A percentile compares a stretch with the other conserved stretches of the same genome.
These are phyloP conservation scores for Herpailurus yagouaroundi DNA, from an alignment of 2,113 vertebrate genomes.

Conservation along the genomic window DNA sequence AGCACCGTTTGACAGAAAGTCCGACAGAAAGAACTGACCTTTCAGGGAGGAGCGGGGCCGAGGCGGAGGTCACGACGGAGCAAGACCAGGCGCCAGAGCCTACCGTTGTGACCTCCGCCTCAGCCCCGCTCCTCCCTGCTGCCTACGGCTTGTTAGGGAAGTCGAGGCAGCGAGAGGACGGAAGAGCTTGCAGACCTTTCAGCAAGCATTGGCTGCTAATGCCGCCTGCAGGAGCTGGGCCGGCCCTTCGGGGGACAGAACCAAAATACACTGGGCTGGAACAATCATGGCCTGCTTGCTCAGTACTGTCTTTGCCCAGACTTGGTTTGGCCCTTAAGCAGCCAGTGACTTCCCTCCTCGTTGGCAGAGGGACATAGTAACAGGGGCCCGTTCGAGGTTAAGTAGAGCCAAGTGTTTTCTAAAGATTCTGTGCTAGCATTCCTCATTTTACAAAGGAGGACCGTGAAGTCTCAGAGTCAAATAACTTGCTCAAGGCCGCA, in stretches of 20 bases:
- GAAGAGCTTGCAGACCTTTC: neutral
- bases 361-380: neutral
- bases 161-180: neutral
- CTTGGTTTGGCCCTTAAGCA: neutral
- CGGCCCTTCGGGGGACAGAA: neutral
- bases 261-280: conserved; percentile 30
- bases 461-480: neutral
- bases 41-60: too few species aligned
- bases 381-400: neutral
- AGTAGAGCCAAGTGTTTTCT: neutral
- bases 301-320: neutral
- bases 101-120: accelerated
- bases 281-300: conserved; percentile 35
- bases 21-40: neutral
- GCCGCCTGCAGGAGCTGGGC: neutral
- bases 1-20: neutral
- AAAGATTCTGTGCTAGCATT: neutral
- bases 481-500: neutral
- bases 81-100: neutral
- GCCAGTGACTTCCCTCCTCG: neutral
- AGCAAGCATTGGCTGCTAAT: neutral
- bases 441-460: neutral
- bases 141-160: neutral
- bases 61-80: too few species aligned
- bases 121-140: neutral